These are phyloP conservation scores for Xenopus borealis DNA, from an alignment of 2,113 vertebrate species.

Conservation along the genomic window DNA sequence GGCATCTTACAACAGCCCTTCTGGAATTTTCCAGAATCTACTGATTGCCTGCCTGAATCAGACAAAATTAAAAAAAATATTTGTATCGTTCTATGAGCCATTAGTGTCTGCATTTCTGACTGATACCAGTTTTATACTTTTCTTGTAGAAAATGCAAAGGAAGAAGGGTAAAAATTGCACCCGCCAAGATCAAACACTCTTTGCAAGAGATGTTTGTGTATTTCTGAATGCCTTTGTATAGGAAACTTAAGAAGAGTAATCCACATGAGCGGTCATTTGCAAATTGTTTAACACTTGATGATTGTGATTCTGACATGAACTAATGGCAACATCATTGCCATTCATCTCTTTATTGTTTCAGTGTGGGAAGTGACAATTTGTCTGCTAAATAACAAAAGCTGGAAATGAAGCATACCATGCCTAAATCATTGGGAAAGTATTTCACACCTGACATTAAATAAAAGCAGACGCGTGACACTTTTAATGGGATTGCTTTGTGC, in stretches of 20 bases:
- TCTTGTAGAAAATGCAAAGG: too few species aligned
- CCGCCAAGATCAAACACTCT: not conserved
- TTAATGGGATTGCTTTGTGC: constrained; percentile 26
- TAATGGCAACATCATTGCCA: constrained; percentile 45
- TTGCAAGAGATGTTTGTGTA: not conserved
- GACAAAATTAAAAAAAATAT: too few species aligned
- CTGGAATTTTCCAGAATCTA: too few species aligned
- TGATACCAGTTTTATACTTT: too few species aligned
- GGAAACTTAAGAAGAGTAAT: not conserved
- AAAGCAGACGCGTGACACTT: constrained; percentile 3
- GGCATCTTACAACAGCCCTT: too few species aligned
- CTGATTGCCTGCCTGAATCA: too few species aligned
- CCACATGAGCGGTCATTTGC: not conserved
- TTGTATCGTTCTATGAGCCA: too few species aligned
- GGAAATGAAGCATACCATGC: constrained; percentile 46
- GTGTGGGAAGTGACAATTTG: constrained; percentile 33
- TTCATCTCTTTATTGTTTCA: constrained; percentile 49
- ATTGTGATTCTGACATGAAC: constrained; percentile 47
- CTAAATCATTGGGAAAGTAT: constrained; percentile 10
- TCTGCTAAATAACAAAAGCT: constrained; percentile 45
- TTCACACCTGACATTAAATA: constrained; percentile 40
- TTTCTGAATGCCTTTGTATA: not conserved
- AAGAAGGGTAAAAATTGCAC: too few species aligned
- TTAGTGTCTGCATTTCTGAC: too few species aligned
- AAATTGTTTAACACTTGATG: constrained; percentile 35